Base-by-base conservation (phyloP, 2,888 invertebrate genomes). In the Strigamia transsilvanica region DNA sequence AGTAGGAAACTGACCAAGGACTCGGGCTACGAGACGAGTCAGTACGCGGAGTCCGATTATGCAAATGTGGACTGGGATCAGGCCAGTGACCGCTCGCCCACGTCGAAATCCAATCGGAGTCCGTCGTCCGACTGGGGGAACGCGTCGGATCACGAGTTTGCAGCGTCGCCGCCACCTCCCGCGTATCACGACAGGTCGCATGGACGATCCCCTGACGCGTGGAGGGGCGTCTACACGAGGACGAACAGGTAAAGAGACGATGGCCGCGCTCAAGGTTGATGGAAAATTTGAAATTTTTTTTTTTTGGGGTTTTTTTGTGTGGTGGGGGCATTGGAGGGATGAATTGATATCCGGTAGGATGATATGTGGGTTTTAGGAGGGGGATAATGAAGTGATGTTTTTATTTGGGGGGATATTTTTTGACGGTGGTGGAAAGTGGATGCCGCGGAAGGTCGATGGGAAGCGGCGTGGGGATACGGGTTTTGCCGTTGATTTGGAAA, bases 21-120 rank as follows among this genome's bases (percentile, higher is more conserved):
- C 84, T 86, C 86, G 12, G 86, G 86, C 18, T 86, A 86, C 83
- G 86, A 87, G 81, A 86, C 86, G 85, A 87, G 83, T 61, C 83
- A 83, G 21, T 83, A 83, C 23, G 83, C 83, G 2, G 83, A 83
- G 38, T 83, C 82, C 13, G 83, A 83, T 42, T 83, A 83, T 77
- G 83, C 83, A 21, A 83, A 83, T 38, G 56, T 83, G 66, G 83
- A 83, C 27, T 83, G 83, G 82, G 83, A 79, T 61, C 32, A 73
- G 34, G 27, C 78, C 18, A 78, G 78, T 15, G 83, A 83, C 46
- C 73, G 83, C 18, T 79, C 83, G 13, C 80, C 81, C 23, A 82
- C 66, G 73, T 79, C 56, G 41, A 83, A 77, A 38, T 82, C 83
- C 15, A 82, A 82, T 32, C 1, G 61, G 15, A 66, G 80, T 32